Evolutionary conservation across 1,140 invertebrate species (phyloP).

Genomic region (Proctacanthus coquilletti): DNA sequence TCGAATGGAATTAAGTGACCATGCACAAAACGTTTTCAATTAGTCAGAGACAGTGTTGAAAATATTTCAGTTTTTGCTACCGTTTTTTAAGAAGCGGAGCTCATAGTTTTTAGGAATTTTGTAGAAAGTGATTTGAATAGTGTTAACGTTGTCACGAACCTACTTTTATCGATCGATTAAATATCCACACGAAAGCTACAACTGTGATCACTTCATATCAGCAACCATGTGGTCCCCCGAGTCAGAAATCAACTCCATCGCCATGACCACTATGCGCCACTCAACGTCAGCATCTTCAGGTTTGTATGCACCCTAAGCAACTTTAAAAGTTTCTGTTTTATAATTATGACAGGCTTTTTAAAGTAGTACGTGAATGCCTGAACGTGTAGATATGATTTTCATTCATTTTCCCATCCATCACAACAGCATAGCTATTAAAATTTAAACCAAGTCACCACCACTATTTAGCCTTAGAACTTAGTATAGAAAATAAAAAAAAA

Average conservation of each 20-base stretch:
- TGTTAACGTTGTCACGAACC: neutral
- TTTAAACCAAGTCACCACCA: no score
- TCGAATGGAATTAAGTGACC: no score
- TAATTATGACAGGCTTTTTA: no score
- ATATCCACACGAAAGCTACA: neutral
- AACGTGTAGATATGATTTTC: no score
- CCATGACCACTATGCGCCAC: conserved; percentile 32
- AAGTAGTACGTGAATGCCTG: no score
- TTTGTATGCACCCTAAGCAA: conserved; percentile 24
- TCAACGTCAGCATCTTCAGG: conserved; percentile 31
- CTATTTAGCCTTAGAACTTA: no score
- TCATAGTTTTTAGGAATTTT: neutral
- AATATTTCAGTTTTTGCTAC: neutral
- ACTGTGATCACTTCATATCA: neutral
- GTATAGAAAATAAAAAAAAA: no score
- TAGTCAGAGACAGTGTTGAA: no score
- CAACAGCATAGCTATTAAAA: no score
- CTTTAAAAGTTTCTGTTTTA: no score
- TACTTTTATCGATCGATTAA: neutral
- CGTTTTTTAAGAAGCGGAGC: neutral
- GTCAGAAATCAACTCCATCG: conserved; percentile 33
- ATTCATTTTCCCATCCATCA: no score
- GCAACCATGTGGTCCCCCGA: conserved; percentile 28
- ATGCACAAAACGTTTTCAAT: no score
- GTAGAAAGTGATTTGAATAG: neutral